phyloP scores from a whole-genome alignment of 2,113 vertebrate species.

The Turnix velox region DNA sequence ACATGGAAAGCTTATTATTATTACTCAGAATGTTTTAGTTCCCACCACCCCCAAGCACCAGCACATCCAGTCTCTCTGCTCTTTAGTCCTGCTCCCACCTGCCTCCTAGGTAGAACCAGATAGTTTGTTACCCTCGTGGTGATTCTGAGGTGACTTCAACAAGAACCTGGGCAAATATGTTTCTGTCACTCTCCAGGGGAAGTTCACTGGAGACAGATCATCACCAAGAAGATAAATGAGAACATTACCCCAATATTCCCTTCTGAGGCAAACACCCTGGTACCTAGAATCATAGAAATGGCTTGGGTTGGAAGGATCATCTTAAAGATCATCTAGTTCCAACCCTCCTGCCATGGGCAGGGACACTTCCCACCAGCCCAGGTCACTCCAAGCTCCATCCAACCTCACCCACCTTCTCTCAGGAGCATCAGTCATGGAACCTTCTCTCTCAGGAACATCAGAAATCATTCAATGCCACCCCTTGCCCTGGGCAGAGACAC shows the following conservation, averaged over 20 bases:
- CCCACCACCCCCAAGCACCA: neutral
- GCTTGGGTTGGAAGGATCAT: too few species aligned
- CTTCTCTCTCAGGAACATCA: rapidly evolving
- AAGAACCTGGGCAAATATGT: neutral
- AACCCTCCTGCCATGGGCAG: too few species aligned
- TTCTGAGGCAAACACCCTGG: neutral
- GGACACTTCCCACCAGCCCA: too few species aligned
- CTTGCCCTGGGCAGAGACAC: too few species aligned
- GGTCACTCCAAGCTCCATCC: too few species aligned
- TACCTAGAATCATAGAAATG: too few species aligned
- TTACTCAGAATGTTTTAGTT: neutral
- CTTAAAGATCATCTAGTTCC: too few species aligned
- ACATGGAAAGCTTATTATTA: neutral
- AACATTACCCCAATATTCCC: neutral
- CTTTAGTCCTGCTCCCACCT: neutral
- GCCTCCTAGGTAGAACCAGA: neutral
- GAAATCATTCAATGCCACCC: too few species aligned
- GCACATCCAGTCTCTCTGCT: neutral
- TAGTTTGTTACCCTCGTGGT: neutral
- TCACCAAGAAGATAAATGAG: neutral
- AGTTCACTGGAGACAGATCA: neutral
- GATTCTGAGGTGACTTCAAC: neutral
- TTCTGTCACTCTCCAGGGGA: neutral
- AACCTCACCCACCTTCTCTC: neutral
- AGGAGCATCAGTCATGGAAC: too few species aligned